Conservation (phyloP, 2,797 vertebrate species). For the Galago senegalensis region DNA sequence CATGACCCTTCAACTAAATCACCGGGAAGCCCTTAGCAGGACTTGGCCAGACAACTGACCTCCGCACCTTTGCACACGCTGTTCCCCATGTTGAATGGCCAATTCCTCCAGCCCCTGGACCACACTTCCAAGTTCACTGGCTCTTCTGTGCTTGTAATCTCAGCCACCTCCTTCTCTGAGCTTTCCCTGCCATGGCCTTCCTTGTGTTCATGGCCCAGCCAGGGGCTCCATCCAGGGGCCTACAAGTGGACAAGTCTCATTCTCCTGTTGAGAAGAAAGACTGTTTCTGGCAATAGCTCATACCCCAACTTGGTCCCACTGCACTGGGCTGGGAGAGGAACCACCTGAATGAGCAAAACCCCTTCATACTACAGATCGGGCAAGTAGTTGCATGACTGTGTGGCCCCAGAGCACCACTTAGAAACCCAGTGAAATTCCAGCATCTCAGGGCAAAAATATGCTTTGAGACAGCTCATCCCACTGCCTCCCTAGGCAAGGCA, state of each 20-base stretch:
- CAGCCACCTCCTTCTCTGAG: background rate
- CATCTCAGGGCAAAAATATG: background rate
- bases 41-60: background rate
- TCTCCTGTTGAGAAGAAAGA: background rate
- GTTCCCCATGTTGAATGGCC: background rate
- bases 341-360: background rate
- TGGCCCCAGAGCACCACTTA: background rate
- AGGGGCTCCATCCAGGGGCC: background rate
- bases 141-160: background rate
- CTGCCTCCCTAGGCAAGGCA: background rate
- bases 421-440: slow-evolving; percentile 2
- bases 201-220: background rate
- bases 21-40: background rate
- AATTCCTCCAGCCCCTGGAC: background rate
- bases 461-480: background rate
- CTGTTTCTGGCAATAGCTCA: background rate
- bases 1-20: background rate
- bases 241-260: background rate
- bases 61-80: background rate
- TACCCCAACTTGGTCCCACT: background rate
- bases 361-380: slow-evolving; percentile 16
- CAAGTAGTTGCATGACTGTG: background rate
- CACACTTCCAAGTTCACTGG: background rate
- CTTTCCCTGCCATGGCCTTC: background rate
- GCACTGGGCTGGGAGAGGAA: background rate